Base-by-base conservation (phyloP, 2,888 invertebrate genomes). In the Lepeophtheirus nordmannii region DNA sequence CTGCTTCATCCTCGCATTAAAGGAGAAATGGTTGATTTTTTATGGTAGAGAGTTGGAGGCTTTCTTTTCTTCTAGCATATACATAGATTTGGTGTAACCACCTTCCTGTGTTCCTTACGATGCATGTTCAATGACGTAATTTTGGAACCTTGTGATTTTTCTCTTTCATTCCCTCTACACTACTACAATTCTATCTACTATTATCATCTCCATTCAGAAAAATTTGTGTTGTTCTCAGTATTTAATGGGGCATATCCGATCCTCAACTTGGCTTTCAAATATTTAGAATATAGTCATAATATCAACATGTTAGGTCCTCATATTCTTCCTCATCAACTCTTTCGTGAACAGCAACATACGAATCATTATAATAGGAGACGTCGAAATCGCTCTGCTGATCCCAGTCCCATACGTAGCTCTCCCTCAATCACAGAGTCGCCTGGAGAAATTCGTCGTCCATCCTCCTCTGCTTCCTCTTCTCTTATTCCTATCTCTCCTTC, bases 331-430 rank as follows among this genome's bases (percentile, higher is more conserved):
- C 53, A 46, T 46, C 53, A 46, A 46, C 14, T 46, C 53, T 17
- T 46, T 17, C 53, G 53, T 46, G 53, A 46, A 17, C 53, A 46
- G 8, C 53, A 46, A 8, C 53, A 46, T 2, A 30, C 30, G 2
- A 2, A 30, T 30, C 30, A 30, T 30, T 30, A 30, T 8, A n/a
- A n/a, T 46, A 14, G 53, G 8, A 17, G 53, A 17, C 40, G 12
- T 38, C 62, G 41, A 14, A 40, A 41, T 10, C 38, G 38, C 17
- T 20, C 46, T 46, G 62, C 38, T 10, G 46, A 46, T 63, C 69
- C 69, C 69, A 68, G 68, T 65, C 67, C 67, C 67, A 30, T 41
- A 10, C 62, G 20, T 12, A 14, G 20, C 10, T 41, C 30, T n/a
- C 46, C 12, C 10, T 17, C 30, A 0, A 30, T 14, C 17, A n/a